Conservation (phyloP, 2,888 invertebrate genomes). For the Globia sparganii region DNA sequence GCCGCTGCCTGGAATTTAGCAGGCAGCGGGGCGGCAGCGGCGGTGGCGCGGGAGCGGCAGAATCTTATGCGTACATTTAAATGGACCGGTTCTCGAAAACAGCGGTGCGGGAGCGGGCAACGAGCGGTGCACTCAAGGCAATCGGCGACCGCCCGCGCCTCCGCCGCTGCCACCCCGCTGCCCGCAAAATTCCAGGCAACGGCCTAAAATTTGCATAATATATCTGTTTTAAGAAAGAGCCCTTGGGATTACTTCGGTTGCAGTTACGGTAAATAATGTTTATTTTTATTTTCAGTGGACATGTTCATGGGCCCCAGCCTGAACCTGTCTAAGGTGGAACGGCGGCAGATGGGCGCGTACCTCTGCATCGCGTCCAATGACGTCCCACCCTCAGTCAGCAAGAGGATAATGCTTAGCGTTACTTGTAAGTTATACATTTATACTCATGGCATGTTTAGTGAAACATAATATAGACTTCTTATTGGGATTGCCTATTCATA, state of each 20-base stretch:
- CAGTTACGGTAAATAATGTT: neutral
- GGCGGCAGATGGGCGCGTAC: slow-evolving; percentile 94
- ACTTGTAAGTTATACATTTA: slow-evolving; percentile 92
- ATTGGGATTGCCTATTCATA: neutral
- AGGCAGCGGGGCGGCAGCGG: too few species aligned
- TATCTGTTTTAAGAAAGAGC: neutral
- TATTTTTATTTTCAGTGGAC: slow-evolving; percentile 85
- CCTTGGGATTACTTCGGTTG: neutral
- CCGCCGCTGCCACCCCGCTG: too few species aligned
- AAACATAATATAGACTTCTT: neutral
- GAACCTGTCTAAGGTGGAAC: slow-evolving; percentile 92
- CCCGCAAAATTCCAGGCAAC: too few species aligned
- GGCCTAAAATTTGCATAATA: too few species aligned
- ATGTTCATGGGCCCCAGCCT: slow-evolving; percentile 92
- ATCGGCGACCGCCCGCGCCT: too few species aligned
- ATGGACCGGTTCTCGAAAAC: too few species aligned
- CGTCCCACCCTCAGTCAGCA: slow-evolving; percentile 93
- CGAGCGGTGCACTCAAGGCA: too few species aligned
- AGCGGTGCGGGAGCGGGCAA: too few species aligned
- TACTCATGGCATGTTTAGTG: neutral
- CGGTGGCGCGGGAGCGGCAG: too few species aligned
- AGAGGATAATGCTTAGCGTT: slow-evolving; percentile 93
- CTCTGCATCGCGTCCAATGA: slow-evolving; percentile 94
- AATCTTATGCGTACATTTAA: too few species aligned
- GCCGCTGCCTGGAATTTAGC: too few species aligned